Base-by-base conservation (phyloP, 64 coral and sea anemone species). In the Stichodactyla helianthus region DNA sequence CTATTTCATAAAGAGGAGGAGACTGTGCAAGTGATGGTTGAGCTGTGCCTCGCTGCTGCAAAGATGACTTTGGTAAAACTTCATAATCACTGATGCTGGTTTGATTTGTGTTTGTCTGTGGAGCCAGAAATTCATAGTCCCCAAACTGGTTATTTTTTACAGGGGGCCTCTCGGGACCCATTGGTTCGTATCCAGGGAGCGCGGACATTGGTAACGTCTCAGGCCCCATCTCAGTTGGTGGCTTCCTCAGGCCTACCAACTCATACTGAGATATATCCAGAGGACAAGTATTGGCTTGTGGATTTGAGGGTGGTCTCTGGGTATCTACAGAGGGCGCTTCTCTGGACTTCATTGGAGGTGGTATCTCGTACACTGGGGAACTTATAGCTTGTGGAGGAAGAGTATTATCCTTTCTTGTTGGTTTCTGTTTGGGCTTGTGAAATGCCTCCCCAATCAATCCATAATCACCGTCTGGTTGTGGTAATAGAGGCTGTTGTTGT, bases 131-230 rank as follows among this genome's bases (percentile, higher is more conserved):
- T 52, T 92, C 90, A 74, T 92, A 89, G 13, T 83, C 93, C 23
- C 85, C 86, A 5, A 87, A 86, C 55, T 23, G 76, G 11, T 31
- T 65, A 7, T 44, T 25, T 6, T 59, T 57, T 77, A 35, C 51
- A 53, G 61, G 18, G 65, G 87, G 59, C 4, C 5, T 5, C 55
- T 86, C 89, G 8, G 79, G 87, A 6, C 18, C 83, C 94, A 95
- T 95, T 9, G 88, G 79, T 15, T 89, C 87, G 55, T 95, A 95
- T 18, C 94, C 94, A 22, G 94, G 87, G 6, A 67, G 67, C 51
- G 80, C 20, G 3, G 94, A 90, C 57, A 92, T 84, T 10, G 90
- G 87, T 13, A 89, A 61, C 55, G 88, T 86, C 23, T 95, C 90
- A 18, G 90, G 78, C 50, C 70, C n/a, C 68, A 28, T 54, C 15